Evolutionary conservation across 2,888 invertebrate species (phyloP).

Genomic region (Pyrrhia umbra): DNA sequence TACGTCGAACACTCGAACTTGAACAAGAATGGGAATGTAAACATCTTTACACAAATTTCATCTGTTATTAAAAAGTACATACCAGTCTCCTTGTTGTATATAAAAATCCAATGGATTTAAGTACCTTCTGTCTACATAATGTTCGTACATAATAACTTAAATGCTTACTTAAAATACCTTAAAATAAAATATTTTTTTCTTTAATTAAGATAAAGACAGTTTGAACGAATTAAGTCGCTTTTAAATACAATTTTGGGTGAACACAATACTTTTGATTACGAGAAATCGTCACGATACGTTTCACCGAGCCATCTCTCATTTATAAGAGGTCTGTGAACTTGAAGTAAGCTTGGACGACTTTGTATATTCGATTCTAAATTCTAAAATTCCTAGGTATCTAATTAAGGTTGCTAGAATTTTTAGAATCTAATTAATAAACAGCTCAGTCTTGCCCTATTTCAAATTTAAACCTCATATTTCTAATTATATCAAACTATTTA

Average conservation of each 20-base stretch:
- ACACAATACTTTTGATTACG: slow-evolving; percentile 52
- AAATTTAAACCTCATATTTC: slow-evolving; percentile 1
- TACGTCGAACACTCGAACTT: slow-evolving; percentile 75
- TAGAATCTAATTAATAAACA: slow-evolving; percentile 13
- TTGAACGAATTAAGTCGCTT: slow-evolving; percentile 75
- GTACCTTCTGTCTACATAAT: slow-evolving; percentile 76
- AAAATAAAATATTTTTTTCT: slow-evolving; percentile 70
- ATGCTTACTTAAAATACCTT: slow-evolving; percentile 84
- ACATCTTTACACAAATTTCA: slow-evolving; percentile 76
- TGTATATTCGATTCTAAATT: slow-evolving; percentile 1
- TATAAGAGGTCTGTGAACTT: slow-evolving; percentile 10
- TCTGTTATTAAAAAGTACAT: slow-evolving; percentile 83
- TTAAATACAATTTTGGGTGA: slow-evolving; percentile 66
- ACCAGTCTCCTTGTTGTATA: slow-evolving; percentile 87
- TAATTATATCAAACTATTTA: slow-evolving; percentile 42
- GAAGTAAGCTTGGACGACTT: background rate
- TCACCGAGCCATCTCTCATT: slow-evolving; percentile 16
- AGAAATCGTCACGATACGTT: slow-evolving; percentile 26
- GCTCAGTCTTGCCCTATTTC: slow-evolving; percentile 4
- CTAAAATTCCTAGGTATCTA: slow-evolving; percentile 3
- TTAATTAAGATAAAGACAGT: slow-evolving; percentile 71
- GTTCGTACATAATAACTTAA: slow-evolving; percentile 85
- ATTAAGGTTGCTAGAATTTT: background rate
- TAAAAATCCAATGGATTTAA: slow-evolving; percentile 85
- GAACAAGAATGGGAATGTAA: slow-evolving; percentile 83